A percentile compares a stretch with the other conserved stretches of the same genome.
Conservation (phyloP, 1,140 invertebrate genomes). For the Thaumetopoea pityocampa region DNA sequence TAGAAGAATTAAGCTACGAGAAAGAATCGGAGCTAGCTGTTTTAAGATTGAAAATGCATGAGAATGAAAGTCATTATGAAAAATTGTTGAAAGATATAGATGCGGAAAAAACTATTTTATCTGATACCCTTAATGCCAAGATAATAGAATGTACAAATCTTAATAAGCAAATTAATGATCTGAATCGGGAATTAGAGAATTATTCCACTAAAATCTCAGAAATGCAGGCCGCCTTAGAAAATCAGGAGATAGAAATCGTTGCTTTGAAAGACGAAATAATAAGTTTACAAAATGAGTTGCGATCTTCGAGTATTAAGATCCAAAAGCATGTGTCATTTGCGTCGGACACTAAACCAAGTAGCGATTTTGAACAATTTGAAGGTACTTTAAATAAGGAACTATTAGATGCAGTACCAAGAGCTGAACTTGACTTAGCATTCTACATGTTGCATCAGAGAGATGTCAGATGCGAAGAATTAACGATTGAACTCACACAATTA, state of each 20-base stretch:
- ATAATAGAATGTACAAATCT: conserved; percentile 70
- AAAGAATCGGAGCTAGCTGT: conserved; percentile 72
- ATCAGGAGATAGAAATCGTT: conserved; percentile 82
- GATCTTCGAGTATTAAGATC: conserved; percentile 77
- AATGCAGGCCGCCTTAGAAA: conserved; percentile 77
- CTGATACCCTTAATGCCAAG: conserved; percentile 61
- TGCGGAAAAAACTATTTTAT: conserved; percentile 44
- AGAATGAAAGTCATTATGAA: conserved; percentile 45
- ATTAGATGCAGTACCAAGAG: conserved; percentile 69
- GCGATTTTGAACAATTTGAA: conserved; percentile 23
- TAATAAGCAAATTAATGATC: conserved; percentile 72
- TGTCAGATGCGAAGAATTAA: conserved; percentile 91
- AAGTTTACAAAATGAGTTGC: conserved; percentile 58
- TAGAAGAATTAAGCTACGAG: conserved; percentile 69
- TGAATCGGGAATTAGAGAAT: conserved; percentile 74
- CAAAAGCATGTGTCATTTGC: conserved; percentile 72
- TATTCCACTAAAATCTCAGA: conserved; percentile 68
- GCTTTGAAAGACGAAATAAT: conserved; percentile 78
- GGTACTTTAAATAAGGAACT: conserved; percentile 39
- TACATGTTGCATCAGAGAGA: conserved; percentile 93
- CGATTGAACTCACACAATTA: conserved; percentile 88
- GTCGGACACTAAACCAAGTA: conserved; percentile 44
- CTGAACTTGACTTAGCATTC: conserved; percentile 87
- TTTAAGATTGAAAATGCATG: conserved; percentile 66
- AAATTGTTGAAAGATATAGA: conserved; percentile 43